Conservation (phyloP, 2,113 vertebrate species). For the Oostethus manadensis region DNA sequence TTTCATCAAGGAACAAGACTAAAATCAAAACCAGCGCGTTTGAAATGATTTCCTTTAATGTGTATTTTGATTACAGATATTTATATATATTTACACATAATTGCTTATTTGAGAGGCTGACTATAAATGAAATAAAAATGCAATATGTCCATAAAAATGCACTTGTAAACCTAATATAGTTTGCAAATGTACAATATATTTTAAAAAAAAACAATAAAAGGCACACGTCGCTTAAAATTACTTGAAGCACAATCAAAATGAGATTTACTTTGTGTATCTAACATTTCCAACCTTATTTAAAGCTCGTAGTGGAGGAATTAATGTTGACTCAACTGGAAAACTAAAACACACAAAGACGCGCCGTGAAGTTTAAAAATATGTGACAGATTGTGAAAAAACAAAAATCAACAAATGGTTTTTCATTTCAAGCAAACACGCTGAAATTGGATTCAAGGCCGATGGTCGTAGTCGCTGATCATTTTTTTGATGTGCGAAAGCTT, state of each 20-base stretch:
- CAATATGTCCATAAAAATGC: too few relatives aligned
- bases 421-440: not conserved
- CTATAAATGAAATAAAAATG: too few relatives aligned
- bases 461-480: constrained; percentile 82
- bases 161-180: too few relatives aligned
- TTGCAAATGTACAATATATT: too few relatives aligned
- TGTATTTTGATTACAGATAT: too few relatives aligned
- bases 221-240: not conserved
- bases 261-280: not conserved
- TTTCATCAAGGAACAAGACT: too few relatives aligned
- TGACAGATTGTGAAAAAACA: not conserved
- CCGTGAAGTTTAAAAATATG: not conserved
- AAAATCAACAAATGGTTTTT: not conserved
- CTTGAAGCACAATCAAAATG: not conserved
- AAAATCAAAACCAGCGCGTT: too few relatives aligned
- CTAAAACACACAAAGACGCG: not conserved
- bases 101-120: too few relatives aligned
- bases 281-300: not conserved
- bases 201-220: too few relatives aligned
- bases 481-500: constrained; percentile 84
- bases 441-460: constrained; percentile 48
- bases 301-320: not conserved
- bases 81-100: too few relatives aligned
- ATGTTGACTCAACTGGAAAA: not conserved
- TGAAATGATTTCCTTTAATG: too few relatives aligned